Conservation (phyloP, 2,888 invertebrate genomes). For the Spisula solida region DNA sequence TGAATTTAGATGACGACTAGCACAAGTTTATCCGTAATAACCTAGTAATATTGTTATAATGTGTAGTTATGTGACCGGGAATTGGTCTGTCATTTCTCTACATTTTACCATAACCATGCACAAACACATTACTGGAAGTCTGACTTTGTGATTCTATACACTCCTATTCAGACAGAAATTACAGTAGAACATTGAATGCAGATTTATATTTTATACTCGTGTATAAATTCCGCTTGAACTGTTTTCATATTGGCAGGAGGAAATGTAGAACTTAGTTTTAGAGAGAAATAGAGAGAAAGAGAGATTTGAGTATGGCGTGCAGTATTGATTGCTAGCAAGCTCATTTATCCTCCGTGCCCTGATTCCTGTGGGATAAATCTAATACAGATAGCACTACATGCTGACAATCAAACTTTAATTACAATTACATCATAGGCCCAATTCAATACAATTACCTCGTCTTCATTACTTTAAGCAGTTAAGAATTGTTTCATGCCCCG, state of each 20-base stretch:
- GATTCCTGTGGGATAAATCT: constrained; percentile 6
- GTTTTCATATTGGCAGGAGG: constrained; percentile 1
- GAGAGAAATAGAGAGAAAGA: neutral
- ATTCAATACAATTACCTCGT: too few species aligned
- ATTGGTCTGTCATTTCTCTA: neutral
- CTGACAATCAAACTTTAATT: constrained; percentile 1
- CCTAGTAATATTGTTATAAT: neutral
- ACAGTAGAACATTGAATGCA: neutral
- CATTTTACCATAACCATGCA: neutral
- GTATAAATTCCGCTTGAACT: neutral
- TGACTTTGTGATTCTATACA: too few species aligned
- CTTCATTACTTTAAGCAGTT: too few species aligned
- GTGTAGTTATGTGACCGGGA: too few species aligned
- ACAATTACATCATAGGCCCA: neutral
- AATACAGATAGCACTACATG: neutral
- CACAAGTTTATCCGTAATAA: neutral
- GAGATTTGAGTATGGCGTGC: neutral
- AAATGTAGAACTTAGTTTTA: neutral
- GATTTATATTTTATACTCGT: neutral
- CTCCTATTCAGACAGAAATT: too few species aligned
- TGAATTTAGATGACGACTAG: neutral
- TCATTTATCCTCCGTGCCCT: constrained; percentile 12
- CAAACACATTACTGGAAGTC: neutral
- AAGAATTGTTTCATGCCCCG: too few species aligned
- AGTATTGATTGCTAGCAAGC: constrained; percentile 1